Evolutionary conservation across 2,888 invertebrate genomes (phyloP), one percentile per base, ranked within the genome.

Genomic region (Asteroscopus sphinx): DNA sequence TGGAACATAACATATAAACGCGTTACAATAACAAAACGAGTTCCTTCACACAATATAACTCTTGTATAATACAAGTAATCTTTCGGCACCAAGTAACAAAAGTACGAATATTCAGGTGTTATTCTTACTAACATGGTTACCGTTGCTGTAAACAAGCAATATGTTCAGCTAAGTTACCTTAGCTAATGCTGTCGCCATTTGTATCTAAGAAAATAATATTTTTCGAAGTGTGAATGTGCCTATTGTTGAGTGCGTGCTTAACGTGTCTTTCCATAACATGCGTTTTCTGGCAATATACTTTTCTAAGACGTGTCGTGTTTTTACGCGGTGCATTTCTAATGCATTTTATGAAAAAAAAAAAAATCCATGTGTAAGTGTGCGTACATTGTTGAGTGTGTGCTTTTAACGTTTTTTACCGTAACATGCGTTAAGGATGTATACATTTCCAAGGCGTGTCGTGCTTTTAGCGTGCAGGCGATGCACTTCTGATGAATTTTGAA

Each of bases 121-220:
- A 13, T 8, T 40, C 12, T 41, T 28, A 17, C 35, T 41, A n/a
- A 61, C 63, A 42, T 21, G 12, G 16, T 63, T 33, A 39, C 26
- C 13, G 37, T n/a, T n/a, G n/a, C n/a, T n/a, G n/a, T 42, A 42
- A 54, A 63, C 41, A 63, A 37, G 46, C 26, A 63, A 35, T 36
- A 62, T 11, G 32, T 52, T 52, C 47, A 37, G 45, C 21, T 21
- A 36, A 48, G 17, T 26, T 59, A 26, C 17, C 9, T 46, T 36
- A 41, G 30, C 26, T 40, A 25, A 45, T 28, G 39, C 25, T 32
- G 12, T 42, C 21, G 1, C 48, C 30, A 35, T 12, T 13, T 13
- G 17, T 28, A 32, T n/a, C 1, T 1, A 30, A 17, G 40, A 28
- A 35, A 46, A 30, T 17, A n/a, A n/a, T 6, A 25, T 28, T 39